Conservation (phyloP, 2,113 vertebrate genomes). For the Lophius piscatorius region DNA sequence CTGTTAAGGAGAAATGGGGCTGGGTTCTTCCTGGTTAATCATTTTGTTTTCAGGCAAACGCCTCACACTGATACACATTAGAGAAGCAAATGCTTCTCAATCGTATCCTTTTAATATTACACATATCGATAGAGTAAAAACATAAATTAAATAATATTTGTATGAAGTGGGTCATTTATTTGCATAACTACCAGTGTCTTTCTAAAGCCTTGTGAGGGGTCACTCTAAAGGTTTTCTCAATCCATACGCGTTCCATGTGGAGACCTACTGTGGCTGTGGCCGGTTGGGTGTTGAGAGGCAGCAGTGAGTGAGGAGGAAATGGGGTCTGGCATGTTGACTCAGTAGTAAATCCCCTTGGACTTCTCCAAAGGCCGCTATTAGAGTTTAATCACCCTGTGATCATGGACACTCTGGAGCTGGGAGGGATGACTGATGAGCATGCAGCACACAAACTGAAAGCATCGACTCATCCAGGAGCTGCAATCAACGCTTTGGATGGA, state of each 20-base stretch:
- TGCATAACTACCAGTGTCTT: slow-evolving; percentile 22
- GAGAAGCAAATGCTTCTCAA: not conserved
- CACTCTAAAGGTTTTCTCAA: slow-evolving; percentile 58
- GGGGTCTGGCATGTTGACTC: slow-evolving; percentile 82
- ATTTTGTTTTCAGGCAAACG: no score
- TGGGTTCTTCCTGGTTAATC: no score
- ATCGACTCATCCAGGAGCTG: slow-evolving; percentile 51
- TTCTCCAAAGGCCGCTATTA: slow-evolving; percentile 74
- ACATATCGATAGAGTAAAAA: not conserved
- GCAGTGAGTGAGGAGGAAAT: slow-evolving; percentile 77
- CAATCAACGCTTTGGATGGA: slow-evolving; percentile 51
- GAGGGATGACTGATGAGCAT: slow-evolving; percentile 55
- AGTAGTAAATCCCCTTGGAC: slow-evolving; percentile 76
- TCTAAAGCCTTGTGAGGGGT: slow-evolving; percentile 52
- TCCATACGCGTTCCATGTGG: slow-evolving; percentile 60
- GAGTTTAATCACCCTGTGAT: slow-evolving; percentile 73
- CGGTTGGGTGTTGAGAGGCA: slow-evolving; percentile 68
- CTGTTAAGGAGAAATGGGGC: no score
- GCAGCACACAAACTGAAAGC: slow-evolving; percentile 29
- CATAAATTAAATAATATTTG: slow-evolving; percentile 2
- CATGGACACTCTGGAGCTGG: slow-evolving; percentile 50
- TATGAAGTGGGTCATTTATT: slow-evolving; percentile 26
- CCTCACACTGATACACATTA: no score
- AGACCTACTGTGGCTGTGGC: slow-evolving; percentile 52
- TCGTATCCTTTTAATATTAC: not conserved